Percentiles rank a stretch among this genome's conserved stretches.
phyloP scores from a whole-genome alignment of 2,888 invertebrate genomes.

The Drosophila flavopinicola region DNA sequence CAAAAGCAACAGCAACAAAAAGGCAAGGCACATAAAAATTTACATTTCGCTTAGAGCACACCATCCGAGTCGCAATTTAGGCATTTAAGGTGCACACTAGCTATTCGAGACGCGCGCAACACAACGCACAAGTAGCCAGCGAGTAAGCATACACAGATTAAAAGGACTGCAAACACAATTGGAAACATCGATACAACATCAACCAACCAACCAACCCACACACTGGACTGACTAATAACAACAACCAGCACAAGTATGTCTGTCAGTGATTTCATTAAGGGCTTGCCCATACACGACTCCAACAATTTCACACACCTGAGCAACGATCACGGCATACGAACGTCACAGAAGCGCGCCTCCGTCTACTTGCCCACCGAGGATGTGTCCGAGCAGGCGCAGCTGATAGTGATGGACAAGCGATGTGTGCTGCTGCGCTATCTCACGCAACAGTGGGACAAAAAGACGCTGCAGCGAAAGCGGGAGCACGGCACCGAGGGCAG shows the following conservation, averaged over 20 bases:
- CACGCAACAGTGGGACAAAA: constrained; percentile 98
- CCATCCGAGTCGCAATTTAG: constrained; percentile 6
- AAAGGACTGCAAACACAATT: constrained; percentile 3
- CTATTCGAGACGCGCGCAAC: neutral
- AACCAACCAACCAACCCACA: too few relatives aligned
- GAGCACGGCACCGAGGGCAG: constrained; percentile 71
- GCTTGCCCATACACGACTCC: constrained; percentile 95
- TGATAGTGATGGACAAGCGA: constrained; percentile 97
- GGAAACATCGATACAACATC: constrained; percentile 26
- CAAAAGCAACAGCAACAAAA: constrained; percentile 30
- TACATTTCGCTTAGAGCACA: constrained; percentile 5
- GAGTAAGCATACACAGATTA: neutral
- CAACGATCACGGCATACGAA: constrained; percentile 92
- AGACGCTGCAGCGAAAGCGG: constrained; percentile 85
- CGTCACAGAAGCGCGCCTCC: constrained; percentile 93
- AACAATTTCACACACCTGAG: constrained; percentile 96
- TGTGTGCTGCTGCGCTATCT: constrained; percentile 96
- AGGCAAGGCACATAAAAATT: constrained; percentile 13
- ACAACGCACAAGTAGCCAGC: constrained; percentile 23
- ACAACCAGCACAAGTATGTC: constrained; percentile 85
- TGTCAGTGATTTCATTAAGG: constrained; percentile 95
- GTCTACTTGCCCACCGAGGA: constrained; percentile 94
- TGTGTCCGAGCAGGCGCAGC: constrained; percentile 92
- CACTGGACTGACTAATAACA: neutral
- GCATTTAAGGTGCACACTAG: neutral